Conservation (phyloP, 2,113 vertebrate genomes). For the Loxodonta africana region DNA sequence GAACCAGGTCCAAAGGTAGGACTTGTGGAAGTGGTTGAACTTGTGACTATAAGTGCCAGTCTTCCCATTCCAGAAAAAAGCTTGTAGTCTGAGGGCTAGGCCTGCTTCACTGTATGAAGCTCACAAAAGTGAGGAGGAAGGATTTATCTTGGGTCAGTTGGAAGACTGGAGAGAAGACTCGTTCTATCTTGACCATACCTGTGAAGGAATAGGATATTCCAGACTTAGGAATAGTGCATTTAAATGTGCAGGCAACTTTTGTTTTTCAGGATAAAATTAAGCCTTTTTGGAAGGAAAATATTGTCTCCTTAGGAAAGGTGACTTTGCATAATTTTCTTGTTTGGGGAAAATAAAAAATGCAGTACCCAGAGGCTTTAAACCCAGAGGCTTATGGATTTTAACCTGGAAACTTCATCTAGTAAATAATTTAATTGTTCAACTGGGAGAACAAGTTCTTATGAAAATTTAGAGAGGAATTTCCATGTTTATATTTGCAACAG, state of each 20-base stretch:
- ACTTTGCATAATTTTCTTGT: background rate
- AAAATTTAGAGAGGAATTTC: slow-evolving; percentile 40
- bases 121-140: background rate
- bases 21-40: background rate
- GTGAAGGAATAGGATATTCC: background rate
- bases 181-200: slow-evolving; percentile 20
- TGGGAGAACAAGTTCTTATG: slow-evolving; percentile 34
- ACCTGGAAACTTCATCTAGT: background rate
- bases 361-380: background rate
- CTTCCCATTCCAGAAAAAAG: background rate
- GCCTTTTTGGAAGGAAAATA: background rate
- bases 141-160: background rate
- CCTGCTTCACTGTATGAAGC: background rate
- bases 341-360: slow-evolving; percentile 39
- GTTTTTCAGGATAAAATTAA: slow-evolving; percentile 40
- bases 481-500: background rate
- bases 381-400: background rate
- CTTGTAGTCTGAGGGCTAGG: background rate
- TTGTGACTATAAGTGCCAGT: background rate
- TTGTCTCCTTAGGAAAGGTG: background rate
- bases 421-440: slow-evolving; percentile 50
- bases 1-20: background rate
- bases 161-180: background rate
- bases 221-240: background rate
- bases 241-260: background rate